phyloP scores from a whole-genome alignment of 2,113 vertebrate genomes.

The Lophura nycthemera region DNA sequence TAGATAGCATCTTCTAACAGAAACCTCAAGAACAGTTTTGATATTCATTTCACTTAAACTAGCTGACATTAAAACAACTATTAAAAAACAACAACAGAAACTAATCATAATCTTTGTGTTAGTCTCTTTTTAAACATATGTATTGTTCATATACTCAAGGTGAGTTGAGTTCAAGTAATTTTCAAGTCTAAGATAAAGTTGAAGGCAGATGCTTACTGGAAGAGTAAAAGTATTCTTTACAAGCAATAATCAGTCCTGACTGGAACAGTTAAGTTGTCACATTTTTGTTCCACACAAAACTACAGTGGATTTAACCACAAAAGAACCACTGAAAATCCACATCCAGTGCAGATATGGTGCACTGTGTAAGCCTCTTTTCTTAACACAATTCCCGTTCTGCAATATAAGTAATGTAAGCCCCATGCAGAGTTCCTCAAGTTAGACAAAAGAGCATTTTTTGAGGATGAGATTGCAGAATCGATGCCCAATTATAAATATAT shows the following conservation, averaged over 20 bases:
- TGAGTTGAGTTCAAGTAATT: neutral
- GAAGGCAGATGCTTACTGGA: neutral
- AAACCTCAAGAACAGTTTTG: neutral
- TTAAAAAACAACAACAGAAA: neutral
- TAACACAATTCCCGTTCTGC: neutral
- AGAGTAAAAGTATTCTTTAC: neutral
- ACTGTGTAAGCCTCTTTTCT: neutral
- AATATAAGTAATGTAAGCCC: neutral
- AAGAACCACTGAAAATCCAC: neutral
- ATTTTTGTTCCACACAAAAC: neutral
- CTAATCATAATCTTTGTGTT: neutral
- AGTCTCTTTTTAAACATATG: neutral
- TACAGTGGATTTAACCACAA: neutral
- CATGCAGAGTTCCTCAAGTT: neutral
- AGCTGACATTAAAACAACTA: neutral
- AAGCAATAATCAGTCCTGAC: neutral
- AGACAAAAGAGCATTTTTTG: neutral
- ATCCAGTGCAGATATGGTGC: neutral
- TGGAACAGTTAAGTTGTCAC: neutral
- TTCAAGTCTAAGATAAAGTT: neutral
- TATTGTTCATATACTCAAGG: neutral
- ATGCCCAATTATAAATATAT: neutral
- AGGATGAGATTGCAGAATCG: neutral
- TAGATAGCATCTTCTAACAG: neutral
- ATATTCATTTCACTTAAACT: neutral